phyloP scores from a whole-genome alignment of 2,113 vertebrate genomes.

The Donacobius atricapilla region DNA sequence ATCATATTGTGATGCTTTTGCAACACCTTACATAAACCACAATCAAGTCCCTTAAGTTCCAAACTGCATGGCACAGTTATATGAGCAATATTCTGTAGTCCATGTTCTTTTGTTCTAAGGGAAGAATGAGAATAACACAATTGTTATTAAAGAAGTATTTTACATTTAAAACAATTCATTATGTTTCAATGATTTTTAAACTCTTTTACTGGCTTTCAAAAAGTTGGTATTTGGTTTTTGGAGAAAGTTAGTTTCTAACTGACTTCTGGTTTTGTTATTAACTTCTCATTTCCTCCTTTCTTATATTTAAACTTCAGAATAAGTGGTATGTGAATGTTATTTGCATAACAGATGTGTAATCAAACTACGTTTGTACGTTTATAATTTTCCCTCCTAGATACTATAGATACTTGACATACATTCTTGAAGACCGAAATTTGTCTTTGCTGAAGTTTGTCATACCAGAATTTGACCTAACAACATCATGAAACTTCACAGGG shows the following conservation, averaged over 20 bases:
- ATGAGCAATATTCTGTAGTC: neutral
- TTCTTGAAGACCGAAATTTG: neutral
- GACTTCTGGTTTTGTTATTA: slow-evolving; percentile 34
- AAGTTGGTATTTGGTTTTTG: slow-evolving; percentile 21
- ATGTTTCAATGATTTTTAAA: neutral
- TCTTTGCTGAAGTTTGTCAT: neutral
- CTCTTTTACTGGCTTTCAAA: neutral
- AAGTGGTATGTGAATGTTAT: slow-evolving; percentile 44
- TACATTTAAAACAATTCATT: neutral
- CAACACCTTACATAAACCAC: neutral
- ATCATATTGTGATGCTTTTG: neutral
- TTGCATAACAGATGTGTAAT: slow-evolving; percentile 42
- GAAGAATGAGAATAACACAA: neutral
- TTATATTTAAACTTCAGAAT: slow-evolving; percentile 33
- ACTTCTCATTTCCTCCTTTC: slow-evolving; percentile 64
- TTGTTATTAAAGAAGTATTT: neutral
- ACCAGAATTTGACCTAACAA: neutral
- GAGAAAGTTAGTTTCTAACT: slow-evolving; percentile 56
- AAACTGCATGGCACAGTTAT: neutral
- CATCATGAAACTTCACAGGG: neutral
- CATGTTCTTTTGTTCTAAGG: neutral
- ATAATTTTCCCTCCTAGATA: neutral
- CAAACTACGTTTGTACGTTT: neutral
- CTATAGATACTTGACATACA: neutral
- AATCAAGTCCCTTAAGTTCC: neutral